These are phyloP conservation scores for Sebastes itinus DNA, from an alignment of 2,797 vertebrate genomes.

Conservation along the genomic window DNA sequence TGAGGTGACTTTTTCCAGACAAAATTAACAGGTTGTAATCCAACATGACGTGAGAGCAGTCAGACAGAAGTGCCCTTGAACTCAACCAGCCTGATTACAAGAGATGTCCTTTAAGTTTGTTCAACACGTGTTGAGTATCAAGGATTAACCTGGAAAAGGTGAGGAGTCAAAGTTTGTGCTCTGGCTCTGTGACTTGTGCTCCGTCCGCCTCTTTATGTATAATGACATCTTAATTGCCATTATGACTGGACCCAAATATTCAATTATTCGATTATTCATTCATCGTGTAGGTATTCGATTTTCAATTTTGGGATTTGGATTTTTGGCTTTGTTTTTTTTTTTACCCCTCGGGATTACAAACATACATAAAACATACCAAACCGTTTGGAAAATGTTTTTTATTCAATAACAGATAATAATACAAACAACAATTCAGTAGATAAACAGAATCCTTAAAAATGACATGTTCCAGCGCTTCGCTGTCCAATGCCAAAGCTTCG, in stretches of 20 bases:
- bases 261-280: neutral
- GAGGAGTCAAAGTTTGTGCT: neutral
- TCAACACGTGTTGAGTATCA: neutral
- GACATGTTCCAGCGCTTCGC: fast-evolving
- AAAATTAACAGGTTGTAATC: neutral
- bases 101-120: neutral
- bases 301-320: too few relatives aligned
- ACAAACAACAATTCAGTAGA: too few relatives aligned
- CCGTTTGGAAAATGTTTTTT: too few relatives aligned
- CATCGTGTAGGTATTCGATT: neutral
- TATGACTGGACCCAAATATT: too few relatives aligned
- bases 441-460: too few relatives aligned
- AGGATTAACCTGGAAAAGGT: neutral
- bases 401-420: too few relatives aligned
- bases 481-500: too few relatives aligned
- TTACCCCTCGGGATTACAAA: too few relatives aligned
- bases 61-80: neutral
- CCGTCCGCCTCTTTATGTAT: neutral
- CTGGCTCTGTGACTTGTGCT: neutral
- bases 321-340: too few relatives aligned
- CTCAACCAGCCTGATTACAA: neutral
- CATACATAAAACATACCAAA: too few relatives aligned
- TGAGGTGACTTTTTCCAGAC: neutral
- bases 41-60: neutral
- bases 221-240: neutral